Percentiles rank a stretch among this genome's conserved stretches.
Evolutionary conservation across 2,113 vertebrate genomes (phyloP).

Genomic region (Oncorhynchus tshawytscha): DNA sequence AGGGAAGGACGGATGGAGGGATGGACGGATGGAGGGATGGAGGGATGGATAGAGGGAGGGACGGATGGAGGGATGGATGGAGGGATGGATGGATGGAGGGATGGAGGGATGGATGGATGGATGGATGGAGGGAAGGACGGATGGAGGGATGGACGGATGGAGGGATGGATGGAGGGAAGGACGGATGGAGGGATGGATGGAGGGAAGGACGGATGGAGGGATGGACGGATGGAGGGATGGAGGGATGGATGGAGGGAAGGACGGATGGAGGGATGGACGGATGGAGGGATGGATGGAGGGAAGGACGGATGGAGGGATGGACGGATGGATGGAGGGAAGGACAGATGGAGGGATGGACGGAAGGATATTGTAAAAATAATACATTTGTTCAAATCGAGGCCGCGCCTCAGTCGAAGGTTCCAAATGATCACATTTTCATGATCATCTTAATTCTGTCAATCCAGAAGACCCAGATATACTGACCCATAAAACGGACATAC

Average conservation of each 20-base stretch:
- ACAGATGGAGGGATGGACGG: not conserved
- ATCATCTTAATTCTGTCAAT: slow-evolving; percentile 9
- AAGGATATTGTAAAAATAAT: slow-evolving; percentile 18
- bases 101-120: not conserved
- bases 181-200: not conserved
- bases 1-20: no score
- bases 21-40: not conserved
- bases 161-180: no score
- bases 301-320: no score
- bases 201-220: no score
- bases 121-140: slow-evolving; percentile 3
- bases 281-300: not conserved
- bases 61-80: no score
- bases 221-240: no score
- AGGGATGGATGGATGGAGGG: no score
- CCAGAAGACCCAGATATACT: slow-evolving; percentile 26
- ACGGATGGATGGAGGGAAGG: no score
- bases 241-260: no score
- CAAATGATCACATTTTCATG: slow-evolving; percentile 27
- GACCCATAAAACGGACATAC: slow-evolving; percentile 19
- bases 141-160: no score
- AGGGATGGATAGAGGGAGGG: not conserved
- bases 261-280: no score
- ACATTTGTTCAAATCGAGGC: slow-evolving; percentile 2
- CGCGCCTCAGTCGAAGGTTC: slow-evolving; percentile 6